Evolutionary conservation across 2,113 vertebrate genomes (phyloP), one percentile per base, ranked within the genome.

Genomic region (Eclectus roratus): DNA sequence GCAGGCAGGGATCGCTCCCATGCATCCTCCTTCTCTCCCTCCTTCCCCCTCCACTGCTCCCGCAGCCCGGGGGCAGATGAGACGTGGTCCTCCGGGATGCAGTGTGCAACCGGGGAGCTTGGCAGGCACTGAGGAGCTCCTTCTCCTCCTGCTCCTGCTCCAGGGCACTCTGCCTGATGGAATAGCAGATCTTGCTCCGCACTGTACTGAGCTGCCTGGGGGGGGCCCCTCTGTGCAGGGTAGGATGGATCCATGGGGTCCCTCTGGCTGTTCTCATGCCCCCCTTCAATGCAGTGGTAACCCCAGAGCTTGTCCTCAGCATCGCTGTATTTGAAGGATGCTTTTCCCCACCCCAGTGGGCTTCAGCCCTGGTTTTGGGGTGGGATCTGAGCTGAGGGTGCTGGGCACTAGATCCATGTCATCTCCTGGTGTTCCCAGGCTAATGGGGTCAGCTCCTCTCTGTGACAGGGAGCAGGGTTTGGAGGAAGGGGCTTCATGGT

Each of bases 161-260:
- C 60, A 77, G 94, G 89, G 97, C 94, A 93, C 82, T 52, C 92
- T 98, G 96, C 96, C 96, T 89, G 82, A 79, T 70, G 44, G 93
- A 82, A 96, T 80, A 78, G 82, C 89, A 52, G 33, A 96, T 88
- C 77, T 79, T 65, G 37, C 91, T 80, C 89, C 39, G 61, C 4
- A 1, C 83, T 43, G 55, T 7, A 50, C 60, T 17, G 49, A 64
- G 56, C 61, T 2, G 9, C 80, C 33, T 37, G 80, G 85, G 5
- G 35, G 35, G 71, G 86, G 27, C 13, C 66, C 47, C 7, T 91
- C 11, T 60, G 47, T 35, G 20, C 6, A 2, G 49, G 60, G 71
- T 74, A 91, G 43, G 63, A 73, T 13, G 1, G 10, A 27, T 52
- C 10, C 31, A 3, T 15, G 16, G 33, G 27, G 25, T 60, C 25